Evolutionary conservation across 2,888 invertebrate species (phyloP), one percentile per base, ranked within the genome.

Genomic region (Drosophila neonasuta): DNA sequence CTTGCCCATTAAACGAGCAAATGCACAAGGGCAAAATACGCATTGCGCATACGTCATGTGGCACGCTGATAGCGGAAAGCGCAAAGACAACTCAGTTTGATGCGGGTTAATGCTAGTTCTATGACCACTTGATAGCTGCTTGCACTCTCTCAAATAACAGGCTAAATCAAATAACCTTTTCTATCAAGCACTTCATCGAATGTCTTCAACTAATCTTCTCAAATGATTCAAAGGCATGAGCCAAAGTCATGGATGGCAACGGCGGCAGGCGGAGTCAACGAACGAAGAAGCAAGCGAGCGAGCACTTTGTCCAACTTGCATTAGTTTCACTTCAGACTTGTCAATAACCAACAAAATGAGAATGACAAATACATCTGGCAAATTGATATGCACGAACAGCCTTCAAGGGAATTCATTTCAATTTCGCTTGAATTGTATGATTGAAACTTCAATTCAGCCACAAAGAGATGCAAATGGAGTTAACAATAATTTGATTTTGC

Each of bases 1-100:
- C 62, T 10, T 45, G 24, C 34, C 57, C 64, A 60, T 72, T 63
- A 66, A 79, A 52, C 68, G 61, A 46, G 32, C 57, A 48, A 49
- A 46, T 60, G 77, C 62, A 63, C 41, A 41, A 29, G 39, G 45
- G 13, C 34, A 61, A 39, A 57, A 20, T 32, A 52, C 60, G 56
- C 68, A 75, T 83, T 68, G 69, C 75, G 67, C 52, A 80, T 82
- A 83, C 83, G 78, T 63, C 83, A 58, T 60, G 80, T 73, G 73
- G 63, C 24, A 44, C 46, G 36, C 52, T 42, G 50, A 51, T 59
- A 45, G 42, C 39, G 13, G 0, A 24, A 24, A 41, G n/a, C 11
- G 36, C 24, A 36, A 32, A 10, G 32, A 36, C 11, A 32, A 3
- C 17, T 45, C 34, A 15, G 24, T 51, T 63, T 51, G 56, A 58